Conservation (phyloP, 2,797 vertebrate species). For the Falco biarmicus region DNA sequence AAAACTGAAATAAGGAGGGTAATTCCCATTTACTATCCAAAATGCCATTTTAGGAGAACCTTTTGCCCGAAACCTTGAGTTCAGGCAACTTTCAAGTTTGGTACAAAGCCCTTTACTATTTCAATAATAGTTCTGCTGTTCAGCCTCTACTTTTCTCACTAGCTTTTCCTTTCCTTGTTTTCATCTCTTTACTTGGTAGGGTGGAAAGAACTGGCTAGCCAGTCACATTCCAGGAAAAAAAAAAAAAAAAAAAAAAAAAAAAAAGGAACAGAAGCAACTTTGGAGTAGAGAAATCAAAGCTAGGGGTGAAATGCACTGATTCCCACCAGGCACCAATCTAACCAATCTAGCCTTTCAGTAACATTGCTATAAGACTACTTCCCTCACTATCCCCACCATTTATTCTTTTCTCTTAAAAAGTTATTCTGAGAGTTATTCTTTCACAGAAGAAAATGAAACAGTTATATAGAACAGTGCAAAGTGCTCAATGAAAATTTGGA, state of each 20-base stretch:
- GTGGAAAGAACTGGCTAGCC: background rate
- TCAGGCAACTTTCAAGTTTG: background rate
- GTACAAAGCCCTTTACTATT: background rate
- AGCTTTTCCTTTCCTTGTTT: background rate
- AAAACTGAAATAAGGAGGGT: background rate
- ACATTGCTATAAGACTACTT: background rate
- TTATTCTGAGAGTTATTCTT: background rate
- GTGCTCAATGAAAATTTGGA: background rate
- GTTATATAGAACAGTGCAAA: background rate
- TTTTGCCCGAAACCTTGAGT: background rate
- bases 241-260: background rate
- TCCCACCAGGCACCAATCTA: background rate
- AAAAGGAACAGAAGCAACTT: background rate
- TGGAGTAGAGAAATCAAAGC: background rate
- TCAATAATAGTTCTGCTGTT: background rate
- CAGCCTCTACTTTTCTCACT: background rate
- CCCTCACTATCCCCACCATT: background rate
- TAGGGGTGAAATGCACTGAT: background rate
- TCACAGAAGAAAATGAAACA: accelerated
- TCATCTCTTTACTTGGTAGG: background rate
- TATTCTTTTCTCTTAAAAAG: background rate
- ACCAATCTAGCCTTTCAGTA: background rate
- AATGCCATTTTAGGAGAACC: background rate
- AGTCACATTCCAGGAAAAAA: background rate
- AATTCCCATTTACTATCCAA: background rate